phyloP scores from a whole-genome alignment of 2,113 vertebrate species.

The Colaptes auratus region DNA sequence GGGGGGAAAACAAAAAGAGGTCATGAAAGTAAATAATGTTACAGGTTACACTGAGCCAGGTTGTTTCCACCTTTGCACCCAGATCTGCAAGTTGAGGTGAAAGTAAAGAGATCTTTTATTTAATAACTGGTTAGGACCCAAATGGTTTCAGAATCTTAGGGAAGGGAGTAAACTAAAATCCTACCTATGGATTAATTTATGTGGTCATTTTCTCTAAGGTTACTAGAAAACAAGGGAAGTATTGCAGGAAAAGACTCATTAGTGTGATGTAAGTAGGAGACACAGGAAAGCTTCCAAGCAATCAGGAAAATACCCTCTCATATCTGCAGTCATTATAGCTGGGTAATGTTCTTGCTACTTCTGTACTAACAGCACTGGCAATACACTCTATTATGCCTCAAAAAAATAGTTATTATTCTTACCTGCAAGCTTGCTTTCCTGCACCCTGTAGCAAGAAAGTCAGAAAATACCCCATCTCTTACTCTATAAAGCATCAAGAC shows the following conservation, averaged over 20 bases:
- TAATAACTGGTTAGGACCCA: constrained; percentile 5
- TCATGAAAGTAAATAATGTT: background rate
- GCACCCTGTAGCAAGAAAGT: background rate
- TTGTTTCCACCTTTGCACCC: constrained; percentile 13
- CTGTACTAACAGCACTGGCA: background rate
- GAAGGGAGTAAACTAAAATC: background rate
- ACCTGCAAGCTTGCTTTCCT: background rate
- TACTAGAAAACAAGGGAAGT: background rate
- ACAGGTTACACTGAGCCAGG: background rate
- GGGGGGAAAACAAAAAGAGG: background rate
- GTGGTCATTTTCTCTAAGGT: background rate
- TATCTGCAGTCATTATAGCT: background rate
- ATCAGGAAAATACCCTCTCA: background rate
- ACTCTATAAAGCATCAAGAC: background rate
- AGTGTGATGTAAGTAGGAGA: background rate
- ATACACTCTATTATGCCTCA: background rate
- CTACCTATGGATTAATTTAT: background rate
- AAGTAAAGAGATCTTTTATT: constrained; percentile 18
- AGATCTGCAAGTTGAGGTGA: constrained; percentile 32
- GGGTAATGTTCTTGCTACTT: background rate
- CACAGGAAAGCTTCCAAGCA: background rate
- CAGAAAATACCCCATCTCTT: background rate
- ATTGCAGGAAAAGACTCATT: background rate
- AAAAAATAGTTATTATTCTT: background rate
- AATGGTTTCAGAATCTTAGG: background rate